Conservation (phyloP, 2,888 invertebrate genomes). For the Apoda limacodes region DNA sequence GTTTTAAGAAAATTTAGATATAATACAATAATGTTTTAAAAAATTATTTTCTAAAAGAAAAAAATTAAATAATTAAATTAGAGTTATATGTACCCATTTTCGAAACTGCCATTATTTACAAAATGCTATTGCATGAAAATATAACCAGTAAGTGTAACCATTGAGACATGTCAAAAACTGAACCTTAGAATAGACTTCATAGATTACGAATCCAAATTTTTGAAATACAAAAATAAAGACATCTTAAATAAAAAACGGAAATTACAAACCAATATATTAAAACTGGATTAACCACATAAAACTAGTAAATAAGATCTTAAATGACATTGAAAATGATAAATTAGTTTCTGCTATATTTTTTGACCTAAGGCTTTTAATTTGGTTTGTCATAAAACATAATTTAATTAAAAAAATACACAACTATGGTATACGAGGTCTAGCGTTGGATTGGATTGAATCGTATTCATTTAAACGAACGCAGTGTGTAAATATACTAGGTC, state of each 20-base stretch:
- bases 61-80: slow-evolving; percentile 4
- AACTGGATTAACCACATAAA: too few relatives aligned
- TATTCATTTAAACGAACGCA: too few relatives aligned
- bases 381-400: too few relatives aligned
- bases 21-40: slow-evolving; percentile 2
- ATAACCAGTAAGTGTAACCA: background rate
- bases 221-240: background rate
- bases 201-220: slow-evolving; percentile 1
- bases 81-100: slow-evolving; percentile 3
- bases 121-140: background rate
- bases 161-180: background rate
- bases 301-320: too few relatives aligned
- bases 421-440: too few relatives aligned
- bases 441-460: too few relatives aligned
- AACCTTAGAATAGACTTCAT: slow-evolving; percentile 3
- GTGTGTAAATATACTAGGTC: too few relatives aligned
- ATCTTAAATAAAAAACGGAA: background rate
- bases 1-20: background rate
- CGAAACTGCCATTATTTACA: slow-evolving; percentile 4
- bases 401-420: too few relatives aligned
- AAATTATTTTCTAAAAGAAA: slow-evolving; percentile 6
- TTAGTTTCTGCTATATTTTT: slow-evolving; percentile 1
- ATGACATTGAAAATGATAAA: too few relatives aligned
- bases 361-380: background rate
- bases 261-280: too few relatives aligned